Evolutionary conservation across 2,888 invertebrate species (phyloP), one percentile per base, ranked within the genome.

Genomic region (Baronia brevicornis): DNA sequence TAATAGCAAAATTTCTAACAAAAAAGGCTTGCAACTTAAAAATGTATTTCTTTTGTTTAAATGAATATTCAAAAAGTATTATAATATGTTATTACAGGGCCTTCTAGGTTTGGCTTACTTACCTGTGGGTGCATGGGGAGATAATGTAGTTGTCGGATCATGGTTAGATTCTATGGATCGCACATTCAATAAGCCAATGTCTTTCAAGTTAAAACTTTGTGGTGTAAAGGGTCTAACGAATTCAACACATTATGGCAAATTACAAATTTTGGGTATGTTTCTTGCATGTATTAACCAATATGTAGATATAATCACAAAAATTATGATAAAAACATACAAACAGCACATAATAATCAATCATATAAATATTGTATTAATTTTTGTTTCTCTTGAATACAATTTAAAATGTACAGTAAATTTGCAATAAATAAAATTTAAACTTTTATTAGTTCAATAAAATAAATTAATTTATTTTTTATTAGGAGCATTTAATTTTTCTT

Each of bases 51-150:
- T 23, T 10, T 20, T 19, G 5, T 20, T 31, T 13, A 25, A 22
- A 2, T 10, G n/a, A n/a, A n/a, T n/a, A n/a, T n/a, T n/a, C n/a
- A n/a, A n/a, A n/a, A n/a, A n/a, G n/a, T n/a, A n/a, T 8, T 23
- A 27, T n/a, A n/a, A n/a, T n/a, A 18, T 19, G 8, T 7, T 22
- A 25, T 77, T 77, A 4, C 77, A 89, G 82, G 86, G 89, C 33
- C 85, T 89, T 21, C 61, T 89, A 8, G 89, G 89, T 2, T 48
- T 89, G 20, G 89, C 86, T 1, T 90, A 88, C 44, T 52, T 73
- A 9, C 74, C 80, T 13, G 70, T 80, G 0, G 73, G 73, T 1
- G 80, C 79, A 0, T 69, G 74, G 70, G 74, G 74, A 1, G 66
- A 73, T 2, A 51, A 64, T 23, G 57, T 68, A 0, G 46, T 70